Evolutionary conservation across 2,888 invertebrate species (phyloP).

Genomic region (Rhagonycha fulva): DNA sequence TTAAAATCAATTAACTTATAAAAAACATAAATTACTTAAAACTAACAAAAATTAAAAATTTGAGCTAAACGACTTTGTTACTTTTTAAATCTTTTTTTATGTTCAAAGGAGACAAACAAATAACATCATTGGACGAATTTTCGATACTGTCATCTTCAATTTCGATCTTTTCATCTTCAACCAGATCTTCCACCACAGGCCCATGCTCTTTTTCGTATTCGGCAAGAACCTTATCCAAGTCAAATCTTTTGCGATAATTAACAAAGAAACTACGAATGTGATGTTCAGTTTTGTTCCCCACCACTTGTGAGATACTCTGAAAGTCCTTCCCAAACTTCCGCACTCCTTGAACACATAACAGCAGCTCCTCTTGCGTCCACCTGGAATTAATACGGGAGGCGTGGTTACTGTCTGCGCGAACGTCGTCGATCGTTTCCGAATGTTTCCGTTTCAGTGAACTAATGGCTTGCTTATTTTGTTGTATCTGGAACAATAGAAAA

Average conservation of each 20-base stretch:
- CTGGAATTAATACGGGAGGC: slow-evolving; percentile 74
- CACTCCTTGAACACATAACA: slow-evolving; percentile 88
- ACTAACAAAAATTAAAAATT: background rate
- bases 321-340: slow-evolving; percentile 86
- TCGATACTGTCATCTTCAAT: slow-evolving; percentile 43
- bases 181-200: slow-evolving; percentile 46
- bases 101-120: slow-evolving; percentile 57
- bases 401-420: slow-evolving; percentile 49
- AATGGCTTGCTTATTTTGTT: slow-evolving; percentile 91
- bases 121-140: slow-evolving; percentile 51
- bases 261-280: slow-evolving; percentile 91
- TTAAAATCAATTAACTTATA: background rate
- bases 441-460: slow-evolving; percentile 84
- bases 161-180: slow-evolving; percentile 40
- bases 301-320: slow-evolving; percentile 90
- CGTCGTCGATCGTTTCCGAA: slow-evolving; percentile 54
- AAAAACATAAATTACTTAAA: background rate
- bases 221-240: slow-evolving; percentile 82
- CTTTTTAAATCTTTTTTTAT: slow-evolving; percentile 47
- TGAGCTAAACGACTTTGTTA: slow-evolving; percentile 42
- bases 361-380: slow-evolving; percentile 92
- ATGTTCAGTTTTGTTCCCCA: slow-evolving; percentile 93
- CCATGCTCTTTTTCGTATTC: slow-evolving; percentile 84
- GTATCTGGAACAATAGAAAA: slow-evolving; percentile 70
- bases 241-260: slow-evolving; percentile 87